These are phyloP conservation scores for Ophion slaviceki DNA, from an alignment of 2,888 invertebrate genomes.

Conservation along the genomic window DNA sequence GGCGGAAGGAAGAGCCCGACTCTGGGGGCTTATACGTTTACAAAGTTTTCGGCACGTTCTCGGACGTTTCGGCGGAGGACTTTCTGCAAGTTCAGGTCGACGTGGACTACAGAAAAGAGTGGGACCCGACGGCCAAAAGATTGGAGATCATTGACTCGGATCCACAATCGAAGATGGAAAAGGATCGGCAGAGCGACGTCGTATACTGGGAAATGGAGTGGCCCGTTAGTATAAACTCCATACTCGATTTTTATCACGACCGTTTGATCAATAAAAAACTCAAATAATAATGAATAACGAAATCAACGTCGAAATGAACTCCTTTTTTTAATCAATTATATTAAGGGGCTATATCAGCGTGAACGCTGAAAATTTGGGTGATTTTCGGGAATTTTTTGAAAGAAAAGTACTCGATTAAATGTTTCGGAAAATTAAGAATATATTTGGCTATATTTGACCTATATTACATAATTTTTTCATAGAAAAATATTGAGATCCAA, in stretches of 20 bases:
- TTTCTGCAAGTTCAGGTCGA: conserved; percentile 94
- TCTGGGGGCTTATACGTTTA: conserved; percentile 90
- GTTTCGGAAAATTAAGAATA: no score
- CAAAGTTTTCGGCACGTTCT: conserved; percentile 93
- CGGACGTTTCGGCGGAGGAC: conserved; percentile 91
- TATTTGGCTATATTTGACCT: no score
- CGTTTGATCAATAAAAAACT: no score
- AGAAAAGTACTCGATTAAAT: no score
- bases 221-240: conserved; percentile 87
- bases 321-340: neutral
- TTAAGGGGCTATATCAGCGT: no score
- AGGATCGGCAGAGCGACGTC: conserved; percentile 86
- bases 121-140: conserved; percentile 92
- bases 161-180: conserved; percentile 84
- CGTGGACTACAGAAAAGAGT: conserved; percentile 89
- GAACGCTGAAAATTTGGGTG: no score
- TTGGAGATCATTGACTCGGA: conserved; percentile 89
- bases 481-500: no score
- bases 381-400: no score
- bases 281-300: no score
- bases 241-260: neutral
- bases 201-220: conserved; percentile 96
- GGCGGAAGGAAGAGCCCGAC: conserved; percentile 89
- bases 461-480: no score
- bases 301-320: no score